Evolutionary conservation across 2,113 vertebrate genomes (phyloP).

Genomic region (Podiceps cristatus): DNA sequence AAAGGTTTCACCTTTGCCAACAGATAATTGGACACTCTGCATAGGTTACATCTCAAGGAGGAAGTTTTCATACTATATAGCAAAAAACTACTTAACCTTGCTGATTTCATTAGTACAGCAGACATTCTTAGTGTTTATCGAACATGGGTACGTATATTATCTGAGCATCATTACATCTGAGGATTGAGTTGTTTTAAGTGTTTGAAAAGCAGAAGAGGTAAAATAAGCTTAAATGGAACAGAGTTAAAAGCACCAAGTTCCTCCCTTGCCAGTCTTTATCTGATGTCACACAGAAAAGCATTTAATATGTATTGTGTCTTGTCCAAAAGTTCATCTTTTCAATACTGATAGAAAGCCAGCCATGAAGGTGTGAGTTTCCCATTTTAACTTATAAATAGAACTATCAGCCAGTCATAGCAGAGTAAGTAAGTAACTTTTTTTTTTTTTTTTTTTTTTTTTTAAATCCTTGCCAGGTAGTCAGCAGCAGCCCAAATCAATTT

Average conservation of each 20-base stretch:
- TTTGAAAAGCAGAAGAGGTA: not conserved
- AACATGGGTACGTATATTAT: not conserved
- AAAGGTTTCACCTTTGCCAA: not conserved
- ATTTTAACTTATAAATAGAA: not conserved
- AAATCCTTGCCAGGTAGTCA: not conserved
- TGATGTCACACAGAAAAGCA: not conserved
- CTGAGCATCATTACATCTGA: not conserved
- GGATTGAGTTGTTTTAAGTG: not conserved
- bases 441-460: not conserved
- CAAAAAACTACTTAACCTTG: constrained; percentile 2
- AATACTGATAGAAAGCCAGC: not conserved
- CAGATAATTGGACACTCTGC: constrained; percentile 2
- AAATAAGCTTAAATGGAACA: not conserved
- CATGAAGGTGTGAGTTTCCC: not conserved
- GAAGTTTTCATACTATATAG: not conserved
- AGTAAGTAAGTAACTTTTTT: not conserved
- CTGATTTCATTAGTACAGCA: constrained; percentile 10
- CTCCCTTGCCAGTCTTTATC: not conserved
- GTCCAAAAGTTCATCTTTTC: not conserved
- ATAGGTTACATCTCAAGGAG: not conserved
- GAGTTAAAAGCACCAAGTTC: not conserved
- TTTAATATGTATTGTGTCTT: not conserved
- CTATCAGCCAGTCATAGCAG: not conserved
- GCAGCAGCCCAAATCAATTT: not conserved
- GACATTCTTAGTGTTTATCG: not conserved